These are phyloP conservation scores for Argyresthia albistria DNA, from an alignment of 2,888 invertebrate genomes.

Conservation along the genomic window DNA sequence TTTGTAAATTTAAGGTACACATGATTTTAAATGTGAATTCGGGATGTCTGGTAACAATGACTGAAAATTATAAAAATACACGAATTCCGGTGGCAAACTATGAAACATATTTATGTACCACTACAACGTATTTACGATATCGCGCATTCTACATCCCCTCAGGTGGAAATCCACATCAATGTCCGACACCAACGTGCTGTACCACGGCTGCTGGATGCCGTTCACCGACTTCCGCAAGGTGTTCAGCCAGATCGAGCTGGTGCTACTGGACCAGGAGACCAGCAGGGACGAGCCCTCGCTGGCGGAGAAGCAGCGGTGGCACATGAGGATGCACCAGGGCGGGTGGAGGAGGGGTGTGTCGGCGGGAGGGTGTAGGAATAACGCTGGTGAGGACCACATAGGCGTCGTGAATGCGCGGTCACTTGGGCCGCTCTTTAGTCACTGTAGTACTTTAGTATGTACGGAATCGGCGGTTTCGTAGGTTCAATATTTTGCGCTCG, in stretches of 20 bases:
- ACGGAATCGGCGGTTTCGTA: too few species aligned
- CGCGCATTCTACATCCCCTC: background rate
- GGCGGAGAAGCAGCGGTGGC: conserved; percentile 84
- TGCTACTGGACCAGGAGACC: conserved; percentile 90
- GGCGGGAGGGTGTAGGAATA: conserved; percentile 92
- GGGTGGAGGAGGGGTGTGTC: conserved; percentile 90
- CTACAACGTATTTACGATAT: too few species aligned
- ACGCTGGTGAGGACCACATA: conserved; percentile 81
- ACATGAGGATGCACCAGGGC: conserved; percentile 89
- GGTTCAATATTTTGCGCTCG: too few species aligned
- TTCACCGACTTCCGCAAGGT: conserved; percentile 86
- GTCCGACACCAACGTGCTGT: conserved; percentile 78
- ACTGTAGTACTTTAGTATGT: too few species aligned
- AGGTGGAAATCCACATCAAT: conserved; percentile 82
- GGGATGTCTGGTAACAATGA: too few species aligned
- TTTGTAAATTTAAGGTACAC: too few species aligned
- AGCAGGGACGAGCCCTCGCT: conserved; percentile 88
- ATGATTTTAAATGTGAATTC: too few species aligned
- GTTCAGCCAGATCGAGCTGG: conserved; percentile 86
- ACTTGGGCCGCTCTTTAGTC: too few species aligned
- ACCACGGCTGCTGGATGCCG: conserved; percentile 88
- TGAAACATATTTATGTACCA: too few species aligned
- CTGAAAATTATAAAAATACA: too few species aligned
- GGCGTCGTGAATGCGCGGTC: too few species aligned
- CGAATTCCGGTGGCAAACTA: too few species aligned